phyloP scores from a whole-genome alignment of 2,888 invertebrate species.

The Sabellastarte sp. region DNA sequence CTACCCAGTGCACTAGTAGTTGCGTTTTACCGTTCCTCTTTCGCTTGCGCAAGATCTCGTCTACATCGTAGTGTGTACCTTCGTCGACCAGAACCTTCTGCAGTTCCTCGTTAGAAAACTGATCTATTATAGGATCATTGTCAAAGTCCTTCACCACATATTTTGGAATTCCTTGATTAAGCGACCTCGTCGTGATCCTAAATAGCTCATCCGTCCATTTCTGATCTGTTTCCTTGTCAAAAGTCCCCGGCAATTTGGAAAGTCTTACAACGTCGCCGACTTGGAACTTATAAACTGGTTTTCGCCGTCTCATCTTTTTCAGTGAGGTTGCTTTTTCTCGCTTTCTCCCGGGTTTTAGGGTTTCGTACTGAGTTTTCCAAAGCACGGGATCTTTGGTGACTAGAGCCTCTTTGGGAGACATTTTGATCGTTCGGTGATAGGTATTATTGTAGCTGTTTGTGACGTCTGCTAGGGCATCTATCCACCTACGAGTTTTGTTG shows the following conservation, averaged over 20 bases:
- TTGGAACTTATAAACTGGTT: not conserved
- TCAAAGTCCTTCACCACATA: not conserved
- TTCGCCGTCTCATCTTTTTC: no score
- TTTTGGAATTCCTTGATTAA: not conserved
- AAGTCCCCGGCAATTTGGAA: not conserved
- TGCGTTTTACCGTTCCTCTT: not conserved
- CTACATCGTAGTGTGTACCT: not conserved
- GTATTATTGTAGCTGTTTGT: not conserved
- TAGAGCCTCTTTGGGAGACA: not conserved
- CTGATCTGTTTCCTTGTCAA: not conserved
- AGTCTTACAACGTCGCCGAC: not conserved
- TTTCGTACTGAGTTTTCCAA: no score
- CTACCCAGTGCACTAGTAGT: not conserved
- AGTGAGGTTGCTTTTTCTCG: no score
- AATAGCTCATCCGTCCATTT: not conserved
- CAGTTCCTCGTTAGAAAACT: not conserved
- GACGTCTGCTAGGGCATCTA: not conserved
- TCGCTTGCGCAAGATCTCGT: not conserved
- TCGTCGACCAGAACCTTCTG: not conserved
- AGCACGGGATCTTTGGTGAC: not conserved
- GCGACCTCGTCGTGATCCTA: not conserved
- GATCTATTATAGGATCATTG: not conserved
- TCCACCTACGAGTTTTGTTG: not conserved
- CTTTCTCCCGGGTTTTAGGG: no score
- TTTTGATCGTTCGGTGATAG: not conserved